Base-by-base conservation (phyloP, 2,888 invertebrate genomes). In the Agonum fuliginosum region DNA sequence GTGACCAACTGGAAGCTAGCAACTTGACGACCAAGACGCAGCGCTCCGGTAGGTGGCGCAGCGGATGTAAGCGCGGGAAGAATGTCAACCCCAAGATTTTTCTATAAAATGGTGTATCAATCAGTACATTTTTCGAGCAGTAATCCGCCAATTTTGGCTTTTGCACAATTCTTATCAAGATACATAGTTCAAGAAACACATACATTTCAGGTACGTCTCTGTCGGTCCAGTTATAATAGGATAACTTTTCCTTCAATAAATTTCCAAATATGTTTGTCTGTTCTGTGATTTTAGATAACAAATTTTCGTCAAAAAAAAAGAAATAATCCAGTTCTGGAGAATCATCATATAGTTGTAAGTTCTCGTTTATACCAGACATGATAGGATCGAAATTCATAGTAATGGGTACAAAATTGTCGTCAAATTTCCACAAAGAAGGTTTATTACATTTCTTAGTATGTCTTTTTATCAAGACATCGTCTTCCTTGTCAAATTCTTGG, bases 21-120 rank as follows among this genome's bases (percentile, higher is more conserved):
- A 20, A 82, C 48, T 69, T 71, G 69, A 48, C 80, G 80, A n/a
- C 37, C 77, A 80, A 82, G 81, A 78, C 82, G 80, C 51, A 82
- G 65, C 51, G 78, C 79, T n/a, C 72, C 22, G 22, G 81, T 43
- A 67, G 79, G 48, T 48, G 46, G 67, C 70, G 80, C n/a, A n/a
- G n/a, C n/a, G n/a, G n/a, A n/a, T n/a, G n/a, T n/a, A n/a, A n/a
- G n/a, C n/a, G n/a, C n/a, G n/a, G n/a, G n/a, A n/a, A 73, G 77
- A 79, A 82, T 58, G 79, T 78, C 79, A 82, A 78, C 58, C 80
- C 78, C 22, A 78, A 46, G 75, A 78, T 72, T 78, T 81, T 67
- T 54, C 73, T 24, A 79, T 79, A 80, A 74, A 79, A 65, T 58
- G 78, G 75, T 27, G 62, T 79, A 71, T 78, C 43, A 14, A n/a